Conservation (phyloP, 2,113 vertebrate genomes). For the Tetrao urogallus region DNA sequence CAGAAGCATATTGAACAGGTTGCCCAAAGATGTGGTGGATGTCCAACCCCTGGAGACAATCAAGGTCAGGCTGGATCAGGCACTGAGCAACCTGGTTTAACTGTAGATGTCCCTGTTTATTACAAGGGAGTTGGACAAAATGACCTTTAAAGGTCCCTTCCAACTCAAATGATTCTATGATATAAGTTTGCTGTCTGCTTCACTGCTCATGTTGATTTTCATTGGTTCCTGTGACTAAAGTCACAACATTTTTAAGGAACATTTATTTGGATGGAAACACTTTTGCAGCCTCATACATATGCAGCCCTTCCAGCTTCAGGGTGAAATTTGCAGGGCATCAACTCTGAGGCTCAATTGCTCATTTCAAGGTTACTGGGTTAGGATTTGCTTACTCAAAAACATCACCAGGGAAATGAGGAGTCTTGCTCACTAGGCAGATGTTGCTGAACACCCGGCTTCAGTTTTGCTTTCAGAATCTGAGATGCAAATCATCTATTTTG, state of each 20-base stretch:
- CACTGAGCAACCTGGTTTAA: background rate
- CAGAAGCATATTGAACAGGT: background rate
- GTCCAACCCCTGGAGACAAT: background rate
- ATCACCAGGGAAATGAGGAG: background rate
- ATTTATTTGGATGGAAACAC: slow-evolving; percentile 23
- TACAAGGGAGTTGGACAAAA: background rate
- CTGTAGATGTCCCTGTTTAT: background rate
- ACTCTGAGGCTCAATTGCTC: background rate
- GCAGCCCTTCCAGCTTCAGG: slow-evolving; percentile 27
- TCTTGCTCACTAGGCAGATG: background rate
- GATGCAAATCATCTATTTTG: background rate
- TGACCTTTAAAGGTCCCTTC: background rate
- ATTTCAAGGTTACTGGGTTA: slow-evolving; percentile 19
- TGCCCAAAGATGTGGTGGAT: background rate
- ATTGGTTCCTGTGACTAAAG: background rate
- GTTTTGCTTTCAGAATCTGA: background rate
- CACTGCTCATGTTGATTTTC: background rate
- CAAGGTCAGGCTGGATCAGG: background rate
- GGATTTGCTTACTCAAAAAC: slow-evolving; percentile 41
- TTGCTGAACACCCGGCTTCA: background rate
- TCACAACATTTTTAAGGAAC: background rate
- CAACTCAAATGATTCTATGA: background rate
- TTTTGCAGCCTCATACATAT: slow-evolving; percentile 1
- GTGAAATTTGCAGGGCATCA: slow-evolving; percentile 1
- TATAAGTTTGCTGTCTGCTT: background rate